Conservation (phyloP, 2,797 vertebrate genomes). For the Chaunax sp. region DNA sequence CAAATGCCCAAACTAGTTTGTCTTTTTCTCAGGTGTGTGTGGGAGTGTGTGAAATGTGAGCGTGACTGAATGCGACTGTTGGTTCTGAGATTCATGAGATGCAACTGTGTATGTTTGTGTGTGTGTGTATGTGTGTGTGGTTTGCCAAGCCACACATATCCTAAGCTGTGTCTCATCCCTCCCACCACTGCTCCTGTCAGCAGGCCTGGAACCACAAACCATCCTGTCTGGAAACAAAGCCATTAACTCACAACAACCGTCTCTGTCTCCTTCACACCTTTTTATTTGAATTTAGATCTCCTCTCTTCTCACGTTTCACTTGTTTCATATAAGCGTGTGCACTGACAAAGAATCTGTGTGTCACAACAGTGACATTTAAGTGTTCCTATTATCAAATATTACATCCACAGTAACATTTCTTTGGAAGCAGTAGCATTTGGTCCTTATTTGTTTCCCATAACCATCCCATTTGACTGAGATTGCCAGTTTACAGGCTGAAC, state of each 20-base stretch:
- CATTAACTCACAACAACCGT: slow-evolving; percentile 58
- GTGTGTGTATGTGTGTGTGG: slow-evolving; percentile 29
- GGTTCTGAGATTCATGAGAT: slow-evolving; percentile 64
- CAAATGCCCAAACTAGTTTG: slow-evolving; percentile 53
- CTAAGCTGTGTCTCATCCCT: slow-evolving; percentile 63
- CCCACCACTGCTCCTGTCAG: slow-evolving; percentile 72
- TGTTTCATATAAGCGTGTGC: slow-evolving; percentile 21
- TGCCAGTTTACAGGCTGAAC: background rate
- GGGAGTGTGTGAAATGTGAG: slow-evolving; percentile 67
- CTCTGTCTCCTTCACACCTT: slow-evolving; percentile 51
- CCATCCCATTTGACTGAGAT: background rate
- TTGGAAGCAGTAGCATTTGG: background rate
- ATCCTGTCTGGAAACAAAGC: slow-evolving; percentile 65
- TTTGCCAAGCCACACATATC: background rate
- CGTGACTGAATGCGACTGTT: slow-evolving; percentile 55
- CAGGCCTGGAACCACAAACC: slow-evolving; percentile 71
- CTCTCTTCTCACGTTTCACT: slow-evolving; percentile 37
- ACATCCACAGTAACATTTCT: slow-evolving; percentile 23
- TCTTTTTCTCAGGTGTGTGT: slow-evolving; percentile 63
- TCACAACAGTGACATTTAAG: slow-evolving; percentile 27
- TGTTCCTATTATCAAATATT: slow-evolving; percentile 24
- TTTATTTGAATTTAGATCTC: slow-evolving; percentile 36
- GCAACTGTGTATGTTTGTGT: slow-evolving; percentile 27
- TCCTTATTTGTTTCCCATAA: background rate
- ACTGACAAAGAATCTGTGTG: slow-evolving; percentile 18